Evolutionary conservation across 2,797 vertebrate genomes (phyloP).

Genomic region (Nyctalus aviator): DNA sequence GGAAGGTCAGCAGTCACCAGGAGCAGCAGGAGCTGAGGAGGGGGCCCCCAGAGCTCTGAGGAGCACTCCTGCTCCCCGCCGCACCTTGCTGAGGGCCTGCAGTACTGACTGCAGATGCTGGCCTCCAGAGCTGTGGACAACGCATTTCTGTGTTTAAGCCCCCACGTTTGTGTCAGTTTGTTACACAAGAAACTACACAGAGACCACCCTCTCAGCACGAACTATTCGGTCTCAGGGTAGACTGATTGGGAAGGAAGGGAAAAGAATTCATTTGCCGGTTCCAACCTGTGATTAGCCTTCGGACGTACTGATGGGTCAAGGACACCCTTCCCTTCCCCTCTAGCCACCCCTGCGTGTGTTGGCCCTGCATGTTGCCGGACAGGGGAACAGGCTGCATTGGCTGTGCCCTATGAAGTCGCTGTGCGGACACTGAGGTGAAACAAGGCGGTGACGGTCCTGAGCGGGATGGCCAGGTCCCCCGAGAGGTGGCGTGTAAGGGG

Average conservation of each 20-base stretch:
- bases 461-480: background rate
- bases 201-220: background rate
- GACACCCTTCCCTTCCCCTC: background rate
- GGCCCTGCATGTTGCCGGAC: background rate
- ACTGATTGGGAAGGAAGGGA: background rate
- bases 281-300: background rate
- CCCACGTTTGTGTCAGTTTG: background rate
- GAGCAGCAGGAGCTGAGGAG: background rate
- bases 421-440: background rate
- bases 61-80: accelerated
- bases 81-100: background rate
- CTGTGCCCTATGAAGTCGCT: background rate
- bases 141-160: background rate
- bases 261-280: background rate
- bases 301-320: background rate
- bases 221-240: background rate
- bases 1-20: background rate
- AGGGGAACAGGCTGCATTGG: background rate
- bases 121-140: background rate
- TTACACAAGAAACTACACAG: background rate
- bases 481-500: accelerated
- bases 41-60: background rate
- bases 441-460: background rate
- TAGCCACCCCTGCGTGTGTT: background rate
- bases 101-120: background rate